Percentiles rank a stretch among this genome's conserved stretches.
Conservation (phyloP, 1,140 invertebrate genomes). For the Magallana gigas region DNA sequence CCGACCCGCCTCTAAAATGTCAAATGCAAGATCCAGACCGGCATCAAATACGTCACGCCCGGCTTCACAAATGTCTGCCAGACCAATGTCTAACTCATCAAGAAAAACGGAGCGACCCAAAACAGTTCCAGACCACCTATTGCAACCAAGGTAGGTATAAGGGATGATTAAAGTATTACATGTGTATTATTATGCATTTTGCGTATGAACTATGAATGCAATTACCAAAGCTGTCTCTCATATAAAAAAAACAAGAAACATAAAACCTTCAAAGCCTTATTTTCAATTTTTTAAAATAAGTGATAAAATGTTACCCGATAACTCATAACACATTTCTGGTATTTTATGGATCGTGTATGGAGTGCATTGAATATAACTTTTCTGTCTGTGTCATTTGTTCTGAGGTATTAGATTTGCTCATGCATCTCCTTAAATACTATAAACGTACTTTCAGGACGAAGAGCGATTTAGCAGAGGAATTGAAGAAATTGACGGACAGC, state of each 20-base stretch:
- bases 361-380: too few species aligned
- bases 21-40: not conserved
- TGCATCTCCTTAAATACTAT: not conserved
- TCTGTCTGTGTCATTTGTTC: too few species aligned
- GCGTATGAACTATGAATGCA: too few species aligned
- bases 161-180: too few species aligned
- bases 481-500: not conserved
- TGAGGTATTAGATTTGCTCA: not conserved
- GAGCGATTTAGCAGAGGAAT: not conserved
- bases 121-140: not conserved
- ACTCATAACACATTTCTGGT: too few species aligned
- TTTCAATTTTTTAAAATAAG: too few species aligned
- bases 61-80: not conserved
- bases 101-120: not conserved
- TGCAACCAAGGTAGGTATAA: not conserved
- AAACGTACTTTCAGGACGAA: not conserved
- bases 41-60: not conserved
- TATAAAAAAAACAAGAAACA: too few species aligned
- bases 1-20: not conserved
- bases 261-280: too few species aligned
- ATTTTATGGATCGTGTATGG: too few species aligned
- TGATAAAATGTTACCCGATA: too few species aligned
- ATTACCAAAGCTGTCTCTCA: too few species aligned
- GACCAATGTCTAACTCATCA: conserved; percentile 22
- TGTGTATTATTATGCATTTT: too few species aligned